Base-by-base conservation (phyloP, 2,797 vertebrate species). In the Huso huso region DNA sequence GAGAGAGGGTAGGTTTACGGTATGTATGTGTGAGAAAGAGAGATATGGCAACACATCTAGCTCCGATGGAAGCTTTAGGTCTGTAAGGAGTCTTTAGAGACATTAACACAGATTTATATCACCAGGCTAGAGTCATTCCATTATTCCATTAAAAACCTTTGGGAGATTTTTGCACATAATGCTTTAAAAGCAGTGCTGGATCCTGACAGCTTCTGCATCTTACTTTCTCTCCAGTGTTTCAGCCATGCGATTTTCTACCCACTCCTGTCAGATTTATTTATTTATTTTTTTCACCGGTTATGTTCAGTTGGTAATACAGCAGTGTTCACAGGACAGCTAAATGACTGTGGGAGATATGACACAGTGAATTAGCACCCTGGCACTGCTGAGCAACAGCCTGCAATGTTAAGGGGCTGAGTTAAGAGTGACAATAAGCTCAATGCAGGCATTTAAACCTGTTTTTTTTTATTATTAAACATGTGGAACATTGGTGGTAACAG, bases 31-130 rank as follows among this genome's bases (percentile, higher is more conserved):
- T 57, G 8, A 37, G 23, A 37, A 4, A 12, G 55, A 58, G 11
- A 12, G 11, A 6, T 0, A n/a, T 10, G 61, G 11, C 18, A 10
- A n/a, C 48, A 8, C 18, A 4, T 37, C 2, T 37, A 37, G 23
- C 55, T 58, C 6, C 11, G 55, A 58, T 13, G 12, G 51, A 12
- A 53, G 51, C 55, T n/a, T 6, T 37, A n/a, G 12, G 61, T 7
- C 18, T 48, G 13, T 18, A 8, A n/a, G 15, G 61, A 62, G 61
- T 8, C 13, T 23, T 66, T 63, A 1, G 61, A 62, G 18, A 62
- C 13, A 48, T 66, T 63, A 63, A 57, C 11, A 48, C 49, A 61
- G 65, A 64, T 67, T 64, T 37, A 60, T 62, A 63, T 70, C 65
- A 10, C 23, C 49, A n/a, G 49, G 49, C 48, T 62, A 7, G 7